Base-by-base conservation (phyloP, 2,113 vertebrate genomes). In the Sinocyclocheilus grahami region DNA sequence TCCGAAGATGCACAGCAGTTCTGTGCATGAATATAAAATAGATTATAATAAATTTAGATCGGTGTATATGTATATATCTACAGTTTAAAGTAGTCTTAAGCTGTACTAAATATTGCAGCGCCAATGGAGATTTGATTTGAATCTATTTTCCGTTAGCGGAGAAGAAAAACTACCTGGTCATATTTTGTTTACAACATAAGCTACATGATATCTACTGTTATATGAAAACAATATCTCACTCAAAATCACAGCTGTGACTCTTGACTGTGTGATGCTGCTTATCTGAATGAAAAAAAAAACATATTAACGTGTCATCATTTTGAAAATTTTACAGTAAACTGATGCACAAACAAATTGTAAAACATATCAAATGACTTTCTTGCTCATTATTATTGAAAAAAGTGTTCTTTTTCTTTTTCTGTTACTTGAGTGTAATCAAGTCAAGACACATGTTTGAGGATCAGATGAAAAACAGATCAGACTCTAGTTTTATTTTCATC, bases 381-480 rank as follows among this genome's bases (percentile, higher is more conserved):
- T n/a, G n/a, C n/a, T n/a, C n/a, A 27, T 27, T 75, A n/a, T 75
- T 75, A 75, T 42, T 72, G 8, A 20, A 75, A n/a, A n/a, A n/a
- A n/a, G n/a, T n/a, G n/a, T n/a, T n/a, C n/a, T n/a, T n/a, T n/a
- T n/a, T n/a, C n/a, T n/a, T n/a, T n/a, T n/a, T n/a, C 12, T 42
- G 20, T 24, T 24, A 11, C 2, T 3, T 46, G 37, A 46, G 60
- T 0, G 3, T 18, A 81, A 62, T 79, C 33, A 42, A 79, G 78
- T 81, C 60, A 81, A 81, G 39, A 48, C 79, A 39, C 55, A 27
- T 78, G 51, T 55, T 80, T 80, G 22, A 80, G 37, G 33, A 80
- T 62, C 55, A 62, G 60, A 81, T 81, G 79, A 65, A 48, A 81
- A 81, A 81, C 60, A 81, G 78, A 81, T 81, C 58, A 80, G n/a